These are phyloP conservation scores for Diprion similis DNA, from an alignment of 1,140 invertebrate genomes.

Conservation along the genomic window DNA sequence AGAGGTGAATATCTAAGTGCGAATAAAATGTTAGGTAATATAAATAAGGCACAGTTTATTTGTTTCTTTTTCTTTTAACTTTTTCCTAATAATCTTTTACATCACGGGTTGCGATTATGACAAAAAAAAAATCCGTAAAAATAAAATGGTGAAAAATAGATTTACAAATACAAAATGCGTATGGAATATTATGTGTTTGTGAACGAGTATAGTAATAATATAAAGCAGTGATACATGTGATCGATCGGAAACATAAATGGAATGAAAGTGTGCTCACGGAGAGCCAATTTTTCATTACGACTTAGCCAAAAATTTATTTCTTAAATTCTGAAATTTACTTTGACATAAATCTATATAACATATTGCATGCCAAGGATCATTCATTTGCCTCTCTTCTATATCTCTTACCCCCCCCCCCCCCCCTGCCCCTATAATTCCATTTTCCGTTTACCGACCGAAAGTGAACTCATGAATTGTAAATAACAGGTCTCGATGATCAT, in stretches of 20 bases:
- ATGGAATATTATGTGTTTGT: not conserved
- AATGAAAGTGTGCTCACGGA: too few relatives aligned
- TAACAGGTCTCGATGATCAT: too few relatives aligned
- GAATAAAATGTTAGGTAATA: too few relatives aligned
- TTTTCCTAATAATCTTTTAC: not conserved
- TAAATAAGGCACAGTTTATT: too few relatives aligned
- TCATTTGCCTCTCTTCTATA: too few relatives aligned
- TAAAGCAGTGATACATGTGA: not conserved
- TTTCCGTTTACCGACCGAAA: too few relatives aligned
- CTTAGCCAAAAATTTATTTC: not conserved
- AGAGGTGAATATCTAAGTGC: too few relatives aligned
- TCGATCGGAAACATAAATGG: not conserved
- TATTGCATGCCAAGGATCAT: not conserved
- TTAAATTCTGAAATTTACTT: not conserved
- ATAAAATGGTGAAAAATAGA: not conserved
- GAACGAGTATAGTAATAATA: not conserved
- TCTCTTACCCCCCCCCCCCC: too few relatives aligned
- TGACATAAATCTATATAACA: not conserved
- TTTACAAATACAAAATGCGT: not conserved
- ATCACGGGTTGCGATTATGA: not conserved
- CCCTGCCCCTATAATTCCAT: too few relatives aligned
- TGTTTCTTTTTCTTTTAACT: not conserved
- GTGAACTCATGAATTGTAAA: too few relatives aligned
- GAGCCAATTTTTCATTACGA: not conserved
- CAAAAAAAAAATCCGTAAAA: not conserved